Evolutionary conservation across 2,797 vertebrate species (phyloP), one percentile per base, ranked within the genome.

Genomic region (Tokudaia tokunoshimensis): DNA sequence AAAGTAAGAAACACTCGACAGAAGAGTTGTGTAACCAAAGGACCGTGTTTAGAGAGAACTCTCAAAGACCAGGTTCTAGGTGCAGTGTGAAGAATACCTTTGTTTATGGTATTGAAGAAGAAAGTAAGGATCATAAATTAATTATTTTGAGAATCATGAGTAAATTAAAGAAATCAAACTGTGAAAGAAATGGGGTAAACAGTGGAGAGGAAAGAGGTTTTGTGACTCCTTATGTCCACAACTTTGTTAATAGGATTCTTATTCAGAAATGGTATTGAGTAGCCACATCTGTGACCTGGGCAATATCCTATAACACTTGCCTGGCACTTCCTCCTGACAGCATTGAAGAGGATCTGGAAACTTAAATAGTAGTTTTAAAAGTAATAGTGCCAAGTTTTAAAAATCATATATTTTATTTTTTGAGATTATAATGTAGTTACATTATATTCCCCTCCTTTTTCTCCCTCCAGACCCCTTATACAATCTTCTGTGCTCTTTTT

Each of bases 321-420:
- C 41, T 65, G 22, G 34, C 44, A 19, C 14, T 52, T 79, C 22
- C 14, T 79, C 22, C 44, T n/a, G 31, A 57, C 57, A 61, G 15
- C 17, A 59, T 26, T 63, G 98, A 75, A 98, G 98, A 13, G 97
- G 98, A 4, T 98, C 98, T 13, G 97, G 98, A 4, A 98, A 98
- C 80, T 59, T n/a, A 98, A 95, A 98, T 15, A 94, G 98, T 14
- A 97, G 98, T 59, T 96, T 98, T 9, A 98, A 97, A 31, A 93
- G 97, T 29, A 55, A 19, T 24, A 29, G 15, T 44, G 13, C 13
- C 29, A 63, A 20, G 61, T 83, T 24, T 31, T 19, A 31, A 31
- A 83, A 83, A 31, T 44, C 63, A 63, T 57, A 8, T 59, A 61
- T 31, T 83, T 63, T 63, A 44, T 44, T 31, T 63, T 63, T 83